These are phyloP conservation scores for Melitaea athalia DNA, from an alignment of 2,888 invertebrate species.

Conservation along the genomic window DNA sequence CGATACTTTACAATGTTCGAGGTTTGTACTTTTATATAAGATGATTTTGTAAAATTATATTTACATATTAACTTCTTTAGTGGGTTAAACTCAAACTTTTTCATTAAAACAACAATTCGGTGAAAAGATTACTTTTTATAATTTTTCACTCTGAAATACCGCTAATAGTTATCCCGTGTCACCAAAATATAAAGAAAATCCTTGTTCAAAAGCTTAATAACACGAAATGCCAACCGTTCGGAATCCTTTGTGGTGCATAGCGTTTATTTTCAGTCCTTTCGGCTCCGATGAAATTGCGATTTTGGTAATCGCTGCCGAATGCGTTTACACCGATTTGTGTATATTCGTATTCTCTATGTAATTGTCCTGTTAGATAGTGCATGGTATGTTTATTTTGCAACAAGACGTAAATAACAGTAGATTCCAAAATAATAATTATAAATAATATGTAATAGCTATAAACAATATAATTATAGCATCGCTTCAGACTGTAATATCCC, in stretches of 20 bases:
- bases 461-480: too few species aligned
- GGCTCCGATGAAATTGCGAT: slow-evolving; percentile 53
- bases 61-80: too few species aligned
- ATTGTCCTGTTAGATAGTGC: neutral
- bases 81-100: neutral
- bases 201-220: slow-evolving; percentile 11
- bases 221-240: slow-evolving; percentile 29
- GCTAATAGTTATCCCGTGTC: neutral
- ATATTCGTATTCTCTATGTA: slow-evolving; percentile 6
- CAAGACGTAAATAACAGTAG: too few species aligned
- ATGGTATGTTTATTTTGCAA: neutral
- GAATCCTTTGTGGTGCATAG: slow-evolving; percentile 31
- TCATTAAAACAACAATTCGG: neutral
- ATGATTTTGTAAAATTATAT: too few species aligned
- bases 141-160: neutral
- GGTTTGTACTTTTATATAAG: too few species aligned
- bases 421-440: too few species aligned
- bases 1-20: too few species aligned
- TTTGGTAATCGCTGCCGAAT: slow-evolving; percentile 62
- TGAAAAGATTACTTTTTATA: neutral
- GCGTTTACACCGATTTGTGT: slow-evolving; percentile 30
- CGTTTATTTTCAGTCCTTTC: slow-evolving; percentile 48
- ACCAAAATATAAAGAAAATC: slow-evolving; percentile 12
- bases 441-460: too few species aligned
- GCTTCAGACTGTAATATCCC: too few species aligned